Base-by-base conservation (phyloP, 2,888 invertebrate genomes). In the Erynnis tages region DNA sequence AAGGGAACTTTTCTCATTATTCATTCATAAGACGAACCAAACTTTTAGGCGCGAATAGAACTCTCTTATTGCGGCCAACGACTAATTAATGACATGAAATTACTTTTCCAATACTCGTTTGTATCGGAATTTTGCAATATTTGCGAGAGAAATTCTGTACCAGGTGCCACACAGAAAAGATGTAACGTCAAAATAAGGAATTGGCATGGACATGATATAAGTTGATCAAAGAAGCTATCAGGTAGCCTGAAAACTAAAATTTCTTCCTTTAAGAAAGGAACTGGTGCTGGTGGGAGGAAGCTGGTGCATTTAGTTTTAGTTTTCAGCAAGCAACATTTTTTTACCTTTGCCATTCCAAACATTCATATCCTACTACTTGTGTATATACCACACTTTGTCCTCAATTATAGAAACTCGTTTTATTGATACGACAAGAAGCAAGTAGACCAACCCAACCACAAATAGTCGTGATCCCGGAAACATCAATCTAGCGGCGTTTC, bases 21-120 rank as follows among this genome's bases (percentile, higher is more conserved):
- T 45, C 45, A 45, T 45, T 45, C 45, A 45, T 45, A 45, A 45
- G 45, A 19, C 21, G 44, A 44, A 21, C 32, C n/a, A 44, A 44
- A 44, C 44, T 44, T 44, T 44, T n/a, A 14, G 44, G 32, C 32
- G 32, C 13, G 44, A 44, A 44, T 44, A 32, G 21, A 44, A 44
- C 44, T 44, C 44, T 8, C 30, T 44, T 44, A 45, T 45, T 23
- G 32, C 45, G n/a, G 23, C 32, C 32, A 32, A 30, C 44, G 32
- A 44, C 44, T 44, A 44, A 44, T 44, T 44, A 32, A 44, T 44
- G 43, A 19, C 29, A 29, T 43, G 8, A 30, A 43, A 43, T 43
- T 44, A 44, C 44, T 44, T 44, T 44, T 44, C 32, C 44, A 6
- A 44, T 44, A 44, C 21, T 44, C 19, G 0, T 19, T 43, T 30